Base-by-base conservation (phyloP, 2,888 invertebrate genomes). In the Sturmia bella region DNA sequence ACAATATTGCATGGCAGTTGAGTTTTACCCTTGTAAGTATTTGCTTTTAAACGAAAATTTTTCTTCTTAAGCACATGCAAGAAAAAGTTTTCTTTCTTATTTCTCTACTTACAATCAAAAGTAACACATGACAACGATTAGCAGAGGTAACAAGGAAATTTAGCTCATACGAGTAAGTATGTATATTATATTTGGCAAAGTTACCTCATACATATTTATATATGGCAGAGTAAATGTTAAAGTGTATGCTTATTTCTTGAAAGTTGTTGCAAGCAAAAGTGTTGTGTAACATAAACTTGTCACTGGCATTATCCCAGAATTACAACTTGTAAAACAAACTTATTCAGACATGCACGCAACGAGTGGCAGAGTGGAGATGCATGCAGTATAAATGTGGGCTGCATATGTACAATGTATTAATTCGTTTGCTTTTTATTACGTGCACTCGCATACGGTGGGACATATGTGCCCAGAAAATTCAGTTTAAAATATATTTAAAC, bases 221-320 rank as follows among this genome's bases (percentile, higher is more conserved):
- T n/a, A n/a, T n/a, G n/a, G n/a, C n/a, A n/a, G 13, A 45, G 43
- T 41, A 13, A 21, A 27, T 41, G 27, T 4, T 21, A 3, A 61
- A 17, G 17, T 13, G 27, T 13, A 7, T 0, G 27, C 17, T 6
- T n/a, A 41, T 39, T 12, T 45, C 12, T n/a, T 50, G 39, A 4
- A 41, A 17, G 9, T 39, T 12, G 24, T 9, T 68, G 50, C 24
- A 21, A 39, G 17, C n/a, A 27, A 37, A 41, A 66, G n/a, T 66
- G 12, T 68, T 59, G 41, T 61, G 43, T 24, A 68, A 50, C 24
- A 11, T 32, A 68, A 68, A 63, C 57, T 63, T 64, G 45, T 64
- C 63, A 64, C 43, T 72, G 24, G 52, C 21, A 80, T 80, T 75
- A 80, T 70, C 69, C 80, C 70, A 13, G 75, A 57, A 80, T 75